Base-by-base conservation (phyloP, 2,797 vertebrate species). In the Trachops cirrhosus region DNA sequence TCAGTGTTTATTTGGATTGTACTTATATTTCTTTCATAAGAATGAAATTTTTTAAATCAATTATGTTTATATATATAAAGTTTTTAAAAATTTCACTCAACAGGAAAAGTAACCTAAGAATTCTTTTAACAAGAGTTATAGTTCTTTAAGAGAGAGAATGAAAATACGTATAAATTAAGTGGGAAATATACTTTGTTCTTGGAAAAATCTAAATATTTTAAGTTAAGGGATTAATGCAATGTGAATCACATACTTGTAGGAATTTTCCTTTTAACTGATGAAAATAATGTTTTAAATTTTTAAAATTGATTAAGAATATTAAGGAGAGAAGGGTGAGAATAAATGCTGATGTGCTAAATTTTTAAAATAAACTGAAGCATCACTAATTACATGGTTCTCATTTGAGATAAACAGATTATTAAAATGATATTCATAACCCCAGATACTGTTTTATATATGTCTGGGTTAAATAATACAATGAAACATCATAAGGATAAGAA, bases 61-160 rank as follows among this genome's bases (percentile, higher is more conserved):
- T 73, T 93, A 21, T 9, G 39, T 41, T 41, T 48, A 41, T 77
- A 70, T 82, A 75, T 34, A 39, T 64, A 57, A 24, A 73, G 21
- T 52, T 87, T 78, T 46, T 34, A 57, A 77, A 79, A 52, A 15
- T 82, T 32, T 83, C 75, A 44, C n/a, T 64, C 39, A 62, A 68
- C 16, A 75, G 83, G 29, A 88, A 89, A 89, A 95, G 59, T 93
- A 91, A 78, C 21, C 15, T 78, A 78, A 80, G 21, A 89, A 68
- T 86, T 32, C 24, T 94, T 15, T 64, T 93, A 83, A 84, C 7
- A 91, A 92, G 44, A 79, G 57, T 39, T 79, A 52, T 6, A 70
- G 5, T 96, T 96, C 71, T 89, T 92, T 67, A 59, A 78, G 19
- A 75, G 19, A 94, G 70, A 93, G n/a, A 91, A 64, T 88, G n/a